Evolutionary conservation across 2,113 vertebrate genomes (phyloP).

Genomic region (Ceuthmochares aereus): DNA sequence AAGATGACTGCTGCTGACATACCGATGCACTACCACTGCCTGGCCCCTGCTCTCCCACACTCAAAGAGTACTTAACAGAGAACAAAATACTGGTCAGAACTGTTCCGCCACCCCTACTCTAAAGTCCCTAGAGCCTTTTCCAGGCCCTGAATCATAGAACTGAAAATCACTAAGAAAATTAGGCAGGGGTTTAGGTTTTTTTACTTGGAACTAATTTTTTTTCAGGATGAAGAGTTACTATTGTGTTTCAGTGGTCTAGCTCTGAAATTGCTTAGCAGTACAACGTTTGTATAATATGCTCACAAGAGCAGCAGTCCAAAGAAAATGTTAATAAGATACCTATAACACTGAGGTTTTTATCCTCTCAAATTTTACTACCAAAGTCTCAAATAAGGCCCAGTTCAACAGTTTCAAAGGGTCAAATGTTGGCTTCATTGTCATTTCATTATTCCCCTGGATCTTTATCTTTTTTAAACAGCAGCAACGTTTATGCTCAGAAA

Average conservation of each 20-base stretch:
- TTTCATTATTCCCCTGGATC: not conserved
- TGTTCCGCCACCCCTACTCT: not conserved
- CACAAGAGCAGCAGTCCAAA: not conserved
- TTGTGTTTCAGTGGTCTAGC: not conserved
- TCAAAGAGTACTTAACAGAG: rapidly evolving
- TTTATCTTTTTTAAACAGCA: not conserved
- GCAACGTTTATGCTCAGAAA: not conserved
- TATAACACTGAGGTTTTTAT: not conserved
- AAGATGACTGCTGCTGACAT: not conserved
- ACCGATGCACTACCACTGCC: not conserved
- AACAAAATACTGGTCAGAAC: not conserved
- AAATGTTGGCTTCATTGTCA: not conserved
- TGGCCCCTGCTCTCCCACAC: not conserved
- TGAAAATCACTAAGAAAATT: not conserved
- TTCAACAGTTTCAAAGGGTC: not conserved
- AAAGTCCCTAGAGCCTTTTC: not conserved
- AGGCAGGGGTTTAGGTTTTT: not conserved
- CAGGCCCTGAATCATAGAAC: not conserved
- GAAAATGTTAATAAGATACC: not conserved
- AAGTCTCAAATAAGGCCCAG: not conserved
- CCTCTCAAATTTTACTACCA: not conserved
- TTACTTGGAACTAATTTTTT: not conserved
- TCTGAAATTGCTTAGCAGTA: not conserved
- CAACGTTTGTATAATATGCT: rapidly evolving
- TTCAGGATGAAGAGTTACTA: not conserved